Conservation (phyloP, 2,113 vertebrate species). For the Azemiops feae region DNA sequence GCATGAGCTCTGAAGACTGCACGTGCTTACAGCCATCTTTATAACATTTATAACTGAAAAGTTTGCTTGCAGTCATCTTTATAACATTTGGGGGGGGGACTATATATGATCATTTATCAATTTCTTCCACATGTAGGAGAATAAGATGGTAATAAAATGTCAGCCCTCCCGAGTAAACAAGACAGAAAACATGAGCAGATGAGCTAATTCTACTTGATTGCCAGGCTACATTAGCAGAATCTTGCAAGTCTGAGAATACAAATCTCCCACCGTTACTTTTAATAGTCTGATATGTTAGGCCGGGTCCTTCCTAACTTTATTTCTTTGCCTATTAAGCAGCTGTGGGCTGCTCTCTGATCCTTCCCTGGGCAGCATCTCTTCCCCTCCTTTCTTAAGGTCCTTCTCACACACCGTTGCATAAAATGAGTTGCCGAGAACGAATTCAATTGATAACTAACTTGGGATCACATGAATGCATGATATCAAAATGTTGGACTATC, state of each 20-base stretch:
- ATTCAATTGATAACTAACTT: neutral
- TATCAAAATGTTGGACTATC: too few relatives aligned
- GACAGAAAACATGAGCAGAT: neutral
- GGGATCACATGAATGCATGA: too few relatives aligned
- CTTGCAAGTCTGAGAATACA: neutral
- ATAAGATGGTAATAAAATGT: neutral
- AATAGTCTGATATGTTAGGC: neutral
- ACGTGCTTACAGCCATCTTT: neutral
- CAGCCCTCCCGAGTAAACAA: neutral
- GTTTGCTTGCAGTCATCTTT: neutral
- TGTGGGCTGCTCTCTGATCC: neutral
- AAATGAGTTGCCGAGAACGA: neutral
- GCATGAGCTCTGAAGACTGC: neutral
- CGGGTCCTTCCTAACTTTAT: neutral
- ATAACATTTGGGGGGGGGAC: neutral
- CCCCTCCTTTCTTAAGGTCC: neutral
- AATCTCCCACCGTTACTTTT: neutral
- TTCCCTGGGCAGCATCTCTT: neutral
- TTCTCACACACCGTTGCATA: too few relatives aligned
- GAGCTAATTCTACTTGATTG: neutral
- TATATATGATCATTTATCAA: neutral
- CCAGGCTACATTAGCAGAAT: neutral
- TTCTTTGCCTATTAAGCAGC: neutral
- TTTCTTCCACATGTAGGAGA: neutral
- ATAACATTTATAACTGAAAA: neutral